Evolutionary conservation across 2,888 invertebrate genomes (phyloP).

Genomic region (Norana najaformis): DNA sequence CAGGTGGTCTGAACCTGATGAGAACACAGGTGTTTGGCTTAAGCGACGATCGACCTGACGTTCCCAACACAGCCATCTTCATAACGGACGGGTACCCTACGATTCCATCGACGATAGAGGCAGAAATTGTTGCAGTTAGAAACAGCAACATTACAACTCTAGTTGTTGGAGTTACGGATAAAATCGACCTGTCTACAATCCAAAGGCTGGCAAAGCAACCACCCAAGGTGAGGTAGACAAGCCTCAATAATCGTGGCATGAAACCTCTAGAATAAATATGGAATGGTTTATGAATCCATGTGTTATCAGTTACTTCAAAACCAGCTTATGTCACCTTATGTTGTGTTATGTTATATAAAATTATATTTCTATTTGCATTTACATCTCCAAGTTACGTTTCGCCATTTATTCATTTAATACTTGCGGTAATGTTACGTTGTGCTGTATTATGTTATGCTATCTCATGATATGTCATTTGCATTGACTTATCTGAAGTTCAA

Average conservation of each 20-base stretch:
- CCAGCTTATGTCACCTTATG: too few relatives aligned
- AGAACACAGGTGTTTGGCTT: neutral
- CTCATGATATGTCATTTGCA: too few relatives aligned
- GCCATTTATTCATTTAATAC: too few relatives aligned
- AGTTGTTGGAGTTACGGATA: slow-evolving; percentile 21
- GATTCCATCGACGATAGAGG: neutral
- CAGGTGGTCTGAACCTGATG: slow-evolving; percentile 1
- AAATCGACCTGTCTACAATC: neutral
- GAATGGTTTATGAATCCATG: too few relatives aligned
- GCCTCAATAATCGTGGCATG: neutral
- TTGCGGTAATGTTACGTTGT: too few relatives aligned
- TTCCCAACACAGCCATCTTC: neutral
- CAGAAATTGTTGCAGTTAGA: neutral
- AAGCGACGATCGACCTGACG: neutral
- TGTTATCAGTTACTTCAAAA: too few relatives aligned
- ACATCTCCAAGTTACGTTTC: too few relatives aligned
- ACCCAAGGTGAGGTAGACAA: neutral
- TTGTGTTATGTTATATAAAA: too few relatives aligned
- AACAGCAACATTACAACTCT: neutral
- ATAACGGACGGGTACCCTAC: slow-evolving; percentile 3
- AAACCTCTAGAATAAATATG: too few relatives aligned
- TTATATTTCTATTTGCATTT: too few relatives aligned
- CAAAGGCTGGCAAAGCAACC: neutral
- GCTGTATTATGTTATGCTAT: too few relatives aligned
- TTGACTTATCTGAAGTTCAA: too few relatives aligned